Percentiles rank a stretch among this genome's conserved stretches.
These are phyloP conservation scores for Noctua comes DNA, from an alignment of 2,888 invertebrate species.

Conservation along the genomic window DNA sequence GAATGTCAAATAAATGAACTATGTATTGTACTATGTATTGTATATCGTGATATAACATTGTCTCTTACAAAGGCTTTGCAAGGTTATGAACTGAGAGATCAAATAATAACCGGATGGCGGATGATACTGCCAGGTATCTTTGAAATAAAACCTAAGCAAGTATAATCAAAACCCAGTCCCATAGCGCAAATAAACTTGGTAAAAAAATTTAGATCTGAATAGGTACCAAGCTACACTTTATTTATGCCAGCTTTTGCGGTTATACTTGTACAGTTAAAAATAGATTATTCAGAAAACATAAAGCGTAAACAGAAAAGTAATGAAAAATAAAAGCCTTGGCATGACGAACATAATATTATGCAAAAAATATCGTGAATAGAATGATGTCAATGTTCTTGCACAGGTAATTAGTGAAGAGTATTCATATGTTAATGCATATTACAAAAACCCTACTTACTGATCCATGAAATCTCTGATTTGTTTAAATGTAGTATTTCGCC, in stretches of 20 bases:
- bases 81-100: background rate
- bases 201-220: background rate
- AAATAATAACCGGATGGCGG: background rate
- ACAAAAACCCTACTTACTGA: conserved; percentile 88
- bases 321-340: background rate
- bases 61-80: background rate
- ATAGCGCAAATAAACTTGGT: background rate
- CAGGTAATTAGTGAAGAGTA: background rate
- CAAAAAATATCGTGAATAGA: conserved; percentile 9
- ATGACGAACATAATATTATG: conserved; percentile 12
- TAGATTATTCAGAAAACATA: conserved; percentile 13
- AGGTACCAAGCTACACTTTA: background rate
- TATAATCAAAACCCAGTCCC: background rate
- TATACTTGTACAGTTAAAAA: background rate
- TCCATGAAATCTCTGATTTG: conserved; percentile 93
- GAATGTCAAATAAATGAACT: no score
- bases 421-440: background rate
- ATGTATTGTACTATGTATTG: no score
- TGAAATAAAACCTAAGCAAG: background rate
- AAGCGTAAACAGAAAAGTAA: background rate
- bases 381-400: conserved; percentile 14
- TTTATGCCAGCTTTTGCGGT: background rate
- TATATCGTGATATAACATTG: background rate
- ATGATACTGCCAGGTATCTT: background rate
- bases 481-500: conserved; percentile 88